Base-by-base conservation (phyloP, 2,888 invertebrate species). In the Xestoiulus laeticollis region DNA sequence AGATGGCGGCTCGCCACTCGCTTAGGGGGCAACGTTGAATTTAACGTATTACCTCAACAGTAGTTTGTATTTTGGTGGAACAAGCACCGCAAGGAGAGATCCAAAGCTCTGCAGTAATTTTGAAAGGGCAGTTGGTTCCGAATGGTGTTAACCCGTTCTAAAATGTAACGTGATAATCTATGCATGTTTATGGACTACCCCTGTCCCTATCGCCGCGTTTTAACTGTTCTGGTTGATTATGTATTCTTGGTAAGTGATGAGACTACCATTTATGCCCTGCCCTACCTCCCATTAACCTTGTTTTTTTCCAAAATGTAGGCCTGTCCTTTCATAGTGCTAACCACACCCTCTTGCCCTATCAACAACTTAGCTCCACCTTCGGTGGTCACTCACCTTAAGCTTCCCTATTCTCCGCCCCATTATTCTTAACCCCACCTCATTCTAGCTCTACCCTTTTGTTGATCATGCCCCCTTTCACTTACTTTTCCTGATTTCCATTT, bases 111-210 rank as follows among this genome's bases (percentile, higher is more conserved):
- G 68, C 10, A 0, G 19, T 5, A 16, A 38, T 1, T 19, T 53
- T 26, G 10, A 26, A 59, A 68, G 68, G 68, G 68, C 68, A 26
- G 8, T 68, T 68, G 22, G 26, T 68, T 68, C 22, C 68, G 68
- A 22, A 68, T 68, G 68, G 68, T 68, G 68, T 22, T 26, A 22
- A 22, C 68, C 68, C 1, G 53, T 38, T 68, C 68, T 68, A 22
- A 22, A 68, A 68, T 68, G 68, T 68, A 26, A 68, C 22, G 26
- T 68, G 68, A 68, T 68, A 68, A 68, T 68, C 68, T 68, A 68
- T 68, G 68, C 68, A 68, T 68, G 68, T 68, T 68, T 59, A 22
- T 68, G 68, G 68, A 68, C 68, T 68, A 68, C 68, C 68, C 68
- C 22, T 68, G 26, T 68, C 68, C 26, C 68, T 68, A 22, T 68